phyloP scores from a whole-genome alignment of 1,140 invertebrate species.

The Brachionus sp. region DNA sequence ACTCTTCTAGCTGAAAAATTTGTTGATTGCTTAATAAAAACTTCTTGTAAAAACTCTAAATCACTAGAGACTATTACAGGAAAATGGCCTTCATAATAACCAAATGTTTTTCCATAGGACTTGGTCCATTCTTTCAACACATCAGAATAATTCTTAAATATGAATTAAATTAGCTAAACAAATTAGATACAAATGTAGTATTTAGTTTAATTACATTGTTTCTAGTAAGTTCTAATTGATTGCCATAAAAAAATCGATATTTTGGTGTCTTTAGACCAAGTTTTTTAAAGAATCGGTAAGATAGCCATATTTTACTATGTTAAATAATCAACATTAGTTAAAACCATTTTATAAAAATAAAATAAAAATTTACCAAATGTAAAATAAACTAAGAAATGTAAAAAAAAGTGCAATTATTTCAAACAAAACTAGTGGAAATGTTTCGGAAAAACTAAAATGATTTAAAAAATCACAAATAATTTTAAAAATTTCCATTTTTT shows the following conservation, averaged over 20 bases:
- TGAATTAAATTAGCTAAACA: neutral
- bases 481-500: neutral
- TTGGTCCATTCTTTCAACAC: constrained; percentile 53
- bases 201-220: constrained; percentile 24
- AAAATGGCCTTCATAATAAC: constrained; percentile 57
- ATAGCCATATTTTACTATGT: neutral
- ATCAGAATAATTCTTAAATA: neutral
- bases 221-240: neutral
- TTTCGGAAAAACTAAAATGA: too few species aligned
- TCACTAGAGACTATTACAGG: constrained; percentile 59
- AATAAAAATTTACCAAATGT: neutral
- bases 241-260: constrained; percentile 33
- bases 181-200: neutral
- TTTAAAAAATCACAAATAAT: neutral
- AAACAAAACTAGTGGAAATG: neutral
- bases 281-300: constrained; percentile 22
- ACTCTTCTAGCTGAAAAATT: constrained; percentile 60
- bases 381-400: too few species aligned
- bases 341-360: neutral
- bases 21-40: constrained; percentile 60
- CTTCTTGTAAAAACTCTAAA: constrained; percentile 56
- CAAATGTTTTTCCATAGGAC: constrained; percentile 59
- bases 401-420: neutral
- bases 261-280: neutral
- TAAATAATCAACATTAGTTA: neutral